Conservation (phyloP, 2,113 vertebrate genomes). For the Indicator indicator region DNA sequence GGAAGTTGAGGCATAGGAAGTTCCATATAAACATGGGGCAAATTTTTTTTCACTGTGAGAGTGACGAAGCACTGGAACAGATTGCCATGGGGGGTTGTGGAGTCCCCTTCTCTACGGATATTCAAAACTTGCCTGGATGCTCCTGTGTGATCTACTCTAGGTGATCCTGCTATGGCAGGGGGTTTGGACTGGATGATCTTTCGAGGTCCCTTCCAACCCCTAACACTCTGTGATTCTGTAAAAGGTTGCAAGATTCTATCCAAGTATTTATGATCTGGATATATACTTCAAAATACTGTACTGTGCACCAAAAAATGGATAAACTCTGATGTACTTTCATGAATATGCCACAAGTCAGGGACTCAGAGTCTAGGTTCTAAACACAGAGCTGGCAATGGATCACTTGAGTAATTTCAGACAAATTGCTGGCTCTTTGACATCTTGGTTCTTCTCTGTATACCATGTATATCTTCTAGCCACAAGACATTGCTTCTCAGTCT, state of each 20-base stretch:
- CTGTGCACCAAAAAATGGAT: not conserved
- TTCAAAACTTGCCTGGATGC: too few relatives aligned
- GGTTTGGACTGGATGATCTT: too few relatives aligned
- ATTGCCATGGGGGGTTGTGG: too few relatives aligned
- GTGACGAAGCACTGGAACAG: too few relatives aligned
- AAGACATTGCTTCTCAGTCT: not conserved
- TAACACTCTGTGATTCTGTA: not conserved
- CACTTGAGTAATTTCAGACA: not conserved
- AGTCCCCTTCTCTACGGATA: too few relatives aligned
- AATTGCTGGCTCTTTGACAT: not conserved
- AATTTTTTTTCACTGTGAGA: too few relatives aligned
- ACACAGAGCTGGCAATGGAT: not conserved
- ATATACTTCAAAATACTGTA: not conserved
- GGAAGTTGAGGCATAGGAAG: too few relatives aligned
- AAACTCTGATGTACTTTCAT: rapidly evolving
- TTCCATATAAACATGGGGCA: too few relatives aligned
- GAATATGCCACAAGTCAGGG: not conserved
- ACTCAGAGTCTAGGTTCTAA: not conserved
- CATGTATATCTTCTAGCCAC: not conserved
- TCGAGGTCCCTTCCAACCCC: too few relatives aligned
- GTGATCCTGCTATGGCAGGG: too few relatives aligned
- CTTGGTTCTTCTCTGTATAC: not conserved
- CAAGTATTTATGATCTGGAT: not conserved
- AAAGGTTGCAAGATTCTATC: not conserved
- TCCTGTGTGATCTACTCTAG: too few relatives aligned